These are phyloP conservation scores for Macaria liturata DNA, from an alignment of 2,888 invertebrate species.

Conservation along the genomic window DNA sequence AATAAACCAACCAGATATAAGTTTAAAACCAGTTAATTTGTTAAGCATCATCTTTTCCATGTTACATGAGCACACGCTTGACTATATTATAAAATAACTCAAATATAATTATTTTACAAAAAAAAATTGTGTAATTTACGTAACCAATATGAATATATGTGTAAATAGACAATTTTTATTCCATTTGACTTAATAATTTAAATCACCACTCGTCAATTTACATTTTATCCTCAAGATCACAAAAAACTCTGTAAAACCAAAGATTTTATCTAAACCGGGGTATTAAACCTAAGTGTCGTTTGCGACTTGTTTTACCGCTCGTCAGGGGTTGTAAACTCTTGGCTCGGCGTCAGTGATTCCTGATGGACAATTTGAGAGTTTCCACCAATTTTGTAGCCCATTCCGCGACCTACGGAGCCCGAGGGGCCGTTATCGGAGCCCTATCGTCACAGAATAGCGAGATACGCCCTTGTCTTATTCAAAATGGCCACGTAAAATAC, in stretches of 20 bases:
- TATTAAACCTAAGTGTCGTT: constrained; percentile 72
- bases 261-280: constrained; percentile 41
- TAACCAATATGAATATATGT: too few relatives aligned
- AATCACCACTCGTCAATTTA: too few relatives aligned
- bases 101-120: too few relatives aligned
- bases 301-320: constrained; percentile 71
- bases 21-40: too few relatives aligned
- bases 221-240: too few relatives aligned
- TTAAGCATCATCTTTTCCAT: too few relatives aligned
- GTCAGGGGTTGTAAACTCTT: constrained; percentile 70
- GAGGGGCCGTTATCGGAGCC: constrained; percentile 35
- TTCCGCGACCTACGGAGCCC: constrained; percentile 35
- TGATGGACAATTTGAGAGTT: constrained; percentile 81
- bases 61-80: too few relatives aligned
- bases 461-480: constrained; percentile 29
- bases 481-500: constrained; percentile 27
- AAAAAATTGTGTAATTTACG: too few relatives aligned
- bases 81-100: too few relatives aligned
- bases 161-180: too few relatives aligned
- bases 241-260: constrained; percentile 17
- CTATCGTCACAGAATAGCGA: constrained; percentile 21
- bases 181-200: too few relatives aligned
- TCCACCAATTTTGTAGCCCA: constrained; percentile 43
- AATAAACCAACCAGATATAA: too few relatives aligned
- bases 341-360: constrained; percentile 68